Evolutionary conservation across 1,140 invertebrate species (phyloP).

Genomic region (Colletes gigas): DNA sequence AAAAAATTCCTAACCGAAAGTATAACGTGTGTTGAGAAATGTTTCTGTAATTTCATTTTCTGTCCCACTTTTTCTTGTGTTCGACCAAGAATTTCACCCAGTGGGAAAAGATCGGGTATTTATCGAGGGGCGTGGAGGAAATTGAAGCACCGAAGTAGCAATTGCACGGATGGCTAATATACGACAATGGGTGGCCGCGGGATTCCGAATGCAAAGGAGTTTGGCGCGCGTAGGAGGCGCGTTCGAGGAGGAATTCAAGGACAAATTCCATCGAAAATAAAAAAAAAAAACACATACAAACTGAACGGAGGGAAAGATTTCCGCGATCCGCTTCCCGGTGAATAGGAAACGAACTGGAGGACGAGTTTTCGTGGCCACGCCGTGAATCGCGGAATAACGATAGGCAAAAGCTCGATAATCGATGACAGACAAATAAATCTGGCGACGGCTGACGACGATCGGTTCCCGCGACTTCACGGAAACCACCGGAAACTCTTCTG

Average conservation of each 20-base stretch:
- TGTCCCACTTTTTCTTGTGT: no score
- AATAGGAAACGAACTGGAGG: not conserved
- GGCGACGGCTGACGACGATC: constrained; percentile 16
- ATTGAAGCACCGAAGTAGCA: no score
- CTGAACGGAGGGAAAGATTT: not conserved
- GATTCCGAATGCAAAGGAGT: no score
- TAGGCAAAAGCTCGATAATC: constrained; percentile 40
- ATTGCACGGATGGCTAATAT: not conserved
- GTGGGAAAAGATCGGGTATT: no score
- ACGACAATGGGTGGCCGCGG: not conserved
- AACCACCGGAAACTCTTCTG: not conserved
- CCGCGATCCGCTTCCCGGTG: not conserved
- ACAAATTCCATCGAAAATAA: constrained; percentile 23
- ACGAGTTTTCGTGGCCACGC: not conserved
- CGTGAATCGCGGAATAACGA: constrained; percentile 17
- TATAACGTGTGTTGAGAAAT: no score
- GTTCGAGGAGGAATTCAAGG: not conserved
- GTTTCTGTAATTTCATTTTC: no score
- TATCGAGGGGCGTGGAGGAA: no score
- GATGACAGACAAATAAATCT: constrained; percentile 54
- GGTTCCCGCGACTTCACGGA: constrained; percentile 22
- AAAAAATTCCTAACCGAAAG: no score
- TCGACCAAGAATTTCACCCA: no score
- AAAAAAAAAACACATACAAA: not conserved
- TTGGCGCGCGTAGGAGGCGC: not conserved